phyloP scores from a whole-genome alignment of 2,113 vertebrate species.

The Nycticebus coucang region DNA sequence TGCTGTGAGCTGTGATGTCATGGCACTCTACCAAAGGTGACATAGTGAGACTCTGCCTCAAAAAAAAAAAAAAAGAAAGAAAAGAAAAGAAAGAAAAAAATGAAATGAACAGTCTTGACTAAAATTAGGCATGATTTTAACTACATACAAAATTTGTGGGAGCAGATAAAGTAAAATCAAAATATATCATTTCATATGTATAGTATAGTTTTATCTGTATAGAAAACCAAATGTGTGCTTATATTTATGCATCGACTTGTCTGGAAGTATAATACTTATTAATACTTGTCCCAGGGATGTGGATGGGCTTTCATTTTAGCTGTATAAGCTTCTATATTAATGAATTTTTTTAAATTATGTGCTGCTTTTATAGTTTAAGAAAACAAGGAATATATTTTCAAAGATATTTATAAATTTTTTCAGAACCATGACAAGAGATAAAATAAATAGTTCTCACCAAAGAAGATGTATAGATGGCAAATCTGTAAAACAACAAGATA shows the following conservation, averaged over 20 bases:
- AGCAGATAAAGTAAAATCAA: background rate
- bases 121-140: background rate
- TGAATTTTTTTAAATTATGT: background rate
- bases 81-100: too few species aligned
- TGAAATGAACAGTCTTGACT: background rate
- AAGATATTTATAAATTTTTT: background rate
- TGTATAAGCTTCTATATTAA: background rate
- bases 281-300: background rate
- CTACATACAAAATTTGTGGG: background rate
- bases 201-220: background rate
- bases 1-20: too few species aligned
- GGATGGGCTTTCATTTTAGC: background rate
- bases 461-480: background rate
- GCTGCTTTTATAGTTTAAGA: slow-evolving; percentile 1
- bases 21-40: too few species aligned
- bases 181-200: background rate
- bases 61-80: too few species aligned
- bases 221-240: background rate
- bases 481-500: background rate
- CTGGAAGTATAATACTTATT: background rate
- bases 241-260: background rate
- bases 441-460: background rate
- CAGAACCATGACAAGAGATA: background rate
- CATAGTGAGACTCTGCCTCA: too few species aligned
- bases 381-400: background rate